A percentile compares a stretch with the other conserved stretches of the same genome.
Conservation (phyloP, 2,888 invertebrate species). For the Limnephilus auricula region DNA sequence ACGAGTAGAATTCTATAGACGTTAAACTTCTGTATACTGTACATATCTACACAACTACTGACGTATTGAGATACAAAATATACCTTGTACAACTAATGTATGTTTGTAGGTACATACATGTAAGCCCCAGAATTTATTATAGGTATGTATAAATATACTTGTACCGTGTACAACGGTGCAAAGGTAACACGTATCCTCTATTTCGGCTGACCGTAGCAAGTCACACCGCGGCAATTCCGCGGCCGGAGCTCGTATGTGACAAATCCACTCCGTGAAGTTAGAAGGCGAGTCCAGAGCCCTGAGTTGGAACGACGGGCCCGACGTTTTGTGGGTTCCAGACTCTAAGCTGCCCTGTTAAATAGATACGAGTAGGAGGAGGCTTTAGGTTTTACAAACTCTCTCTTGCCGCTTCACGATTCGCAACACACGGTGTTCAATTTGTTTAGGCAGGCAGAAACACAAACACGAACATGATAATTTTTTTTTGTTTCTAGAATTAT, state of each 20-base stretch:
- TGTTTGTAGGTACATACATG: background rate
- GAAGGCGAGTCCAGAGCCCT: background rate
- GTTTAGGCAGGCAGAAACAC: background rate
- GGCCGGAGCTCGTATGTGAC: constrained; percentile 6
- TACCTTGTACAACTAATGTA: background rate
- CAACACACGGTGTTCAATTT: background rate
- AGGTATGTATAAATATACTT: background rate
- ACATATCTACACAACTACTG: too few species aligned
- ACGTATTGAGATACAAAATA: background rate
- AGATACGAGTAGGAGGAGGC: background rate
- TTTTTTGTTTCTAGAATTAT: background rate
- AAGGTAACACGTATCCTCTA: background rate
- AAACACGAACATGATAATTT: background rate
- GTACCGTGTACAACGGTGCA: background rate
- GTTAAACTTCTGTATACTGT: too few species aligned
- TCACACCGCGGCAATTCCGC: constrained; percentile 12
- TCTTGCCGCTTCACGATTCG: background rate
- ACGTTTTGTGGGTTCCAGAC: constrained; percentile 3
- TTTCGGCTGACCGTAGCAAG: constrained; percentile 11
- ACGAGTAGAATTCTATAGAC: too few species aligned
- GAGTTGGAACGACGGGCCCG: background rate
- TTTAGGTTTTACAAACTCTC: background rate
- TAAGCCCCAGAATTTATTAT: background rate
- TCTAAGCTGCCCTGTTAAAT: background rate
- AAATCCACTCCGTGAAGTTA: constrained; percentile 11